phyloP scores from a whole-genome alignment of 2,888 invertebrate species.

The Steinernema carpocapsae region DNA sequence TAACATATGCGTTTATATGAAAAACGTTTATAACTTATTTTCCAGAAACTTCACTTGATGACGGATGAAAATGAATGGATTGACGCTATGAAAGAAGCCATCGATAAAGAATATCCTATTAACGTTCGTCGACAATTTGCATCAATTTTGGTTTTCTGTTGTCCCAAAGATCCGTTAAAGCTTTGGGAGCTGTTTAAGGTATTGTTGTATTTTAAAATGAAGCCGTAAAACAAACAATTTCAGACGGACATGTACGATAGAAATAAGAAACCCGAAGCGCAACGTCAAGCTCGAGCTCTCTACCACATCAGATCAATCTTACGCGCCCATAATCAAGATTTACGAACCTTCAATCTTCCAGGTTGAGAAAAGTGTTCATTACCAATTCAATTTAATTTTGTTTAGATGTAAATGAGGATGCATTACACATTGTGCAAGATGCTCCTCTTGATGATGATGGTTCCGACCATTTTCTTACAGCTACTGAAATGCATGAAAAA shows the following conservation, averaged over 20 bases:
- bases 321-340: neutral
- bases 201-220: too few relatives aligned
- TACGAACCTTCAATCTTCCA: neutral
- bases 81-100: neutral
- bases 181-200: conserved; percentile 23
- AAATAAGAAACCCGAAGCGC: too few relatives aligned
- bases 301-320: conserved; percentile 7
- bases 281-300: conserved; percentile 11
- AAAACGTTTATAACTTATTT: neutral
- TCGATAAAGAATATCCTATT: neutral
- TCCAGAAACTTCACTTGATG: neutral
- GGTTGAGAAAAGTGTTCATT: neutral
- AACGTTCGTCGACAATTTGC: conserved; percentile 24
- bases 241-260: too few relatives aligned
- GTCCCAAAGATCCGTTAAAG: neutral
- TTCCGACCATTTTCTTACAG: neutral
- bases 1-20: neutral
- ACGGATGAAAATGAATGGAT: conserved; percentile 31
- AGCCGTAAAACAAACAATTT: too few relatives aligned
- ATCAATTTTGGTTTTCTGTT: conserved; percentile 1
- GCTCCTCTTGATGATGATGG: neutral
- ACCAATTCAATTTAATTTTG: neutral
- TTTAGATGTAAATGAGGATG: neutral
- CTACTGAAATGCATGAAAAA: neutral
- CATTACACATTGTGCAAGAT: neutral